Base-by-base conservation (phyloP, 2,113 vertebrate genomes). In the Paradisaea rubra region DNA sequence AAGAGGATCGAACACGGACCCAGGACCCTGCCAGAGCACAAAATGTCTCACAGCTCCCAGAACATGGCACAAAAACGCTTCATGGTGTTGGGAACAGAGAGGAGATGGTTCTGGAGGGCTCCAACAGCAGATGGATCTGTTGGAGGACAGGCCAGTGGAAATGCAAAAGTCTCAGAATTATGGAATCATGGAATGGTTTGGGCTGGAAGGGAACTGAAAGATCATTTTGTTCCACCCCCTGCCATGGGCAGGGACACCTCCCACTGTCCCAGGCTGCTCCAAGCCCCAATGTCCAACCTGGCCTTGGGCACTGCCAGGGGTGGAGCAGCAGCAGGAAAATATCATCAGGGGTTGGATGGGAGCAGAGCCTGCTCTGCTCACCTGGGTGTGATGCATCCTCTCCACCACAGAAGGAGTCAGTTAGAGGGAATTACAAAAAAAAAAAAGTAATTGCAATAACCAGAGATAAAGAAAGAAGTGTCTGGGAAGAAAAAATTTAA, bases 241-340 rank as follows among this genome's bases (percentile, higher is more conserved):
- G 39, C 30, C 35, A 7, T n/a, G 41, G n/a, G 11, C n/a, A 56
- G 42, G 42, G 60, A 49, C 41, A 65, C 8, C 15, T 85, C 1
- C 24, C 53, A 44, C 22, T 19, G 9, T 19, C 4, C 47, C 73
- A 70, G 41, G 31, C 0, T 28, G 41, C 27, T 86, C 45, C 61
- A 30, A 65, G 5, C 9, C 20, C 31, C 24, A 16, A 0, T 7
- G 7, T 45, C 63, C 56, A 71, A 0, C 5, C 56, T 41, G 47
- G 54, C 54, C 47, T 45, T 15, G 73, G 73, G 3, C 33, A 61
- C 22, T 78, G 1, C 33, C 54, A 78, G 65, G 49, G 30, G 35
- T 49, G 30, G 20, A 30, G 14, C 30, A 56, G 35, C 31, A 54
- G 30, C 10, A 56, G 13, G 13, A 16, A 66, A 81, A 56, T 7